Conservation (phyloP, 2,113 vertebrate species). For the Cheirogaleus medius region DNA sequence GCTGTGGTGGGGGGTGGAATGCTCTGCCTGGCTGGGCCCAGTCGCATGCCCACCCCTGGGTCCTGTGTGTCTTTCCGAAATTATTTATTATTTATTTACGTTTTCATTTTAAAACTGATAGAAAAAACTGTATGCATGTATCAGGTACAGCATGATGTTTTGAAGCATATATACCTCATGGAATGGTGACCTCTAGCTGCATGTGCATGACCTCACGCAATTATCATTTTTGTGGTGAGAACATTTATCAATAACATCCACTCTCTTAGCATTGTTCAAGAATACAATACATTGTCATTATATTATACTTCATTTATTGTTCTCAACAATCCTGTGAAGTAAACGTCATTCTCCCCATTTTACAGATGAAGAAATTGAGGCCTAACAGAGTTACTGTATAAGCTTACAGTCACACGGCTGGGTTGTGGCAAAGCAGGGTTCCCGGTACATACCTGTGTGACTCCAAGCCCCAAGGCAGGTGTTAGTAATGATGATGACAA, state of each 20-base stretch:
- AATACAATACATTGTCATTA: not conserved
- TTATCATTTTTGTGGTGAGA: not conserved
- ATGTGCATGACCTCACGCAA: not conserved
- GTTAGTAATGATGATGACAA: not conserved
- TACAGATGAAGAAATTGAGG: not conserved
- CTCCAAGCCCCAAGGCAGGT: not conserved
- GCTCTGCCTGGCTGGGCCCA: no score
- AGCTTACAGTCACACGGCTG: not conserved
- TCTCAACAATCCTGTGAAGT: not conserved
- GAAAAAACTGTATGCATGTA: not conserved
- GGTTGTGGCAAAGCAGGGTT: not conserved
- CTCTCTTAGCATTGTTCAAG: not conserved
- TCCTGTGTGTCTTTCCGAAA: not conserved
- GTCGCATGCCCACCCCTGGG: no score
- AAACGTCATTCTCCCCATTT: not conserved
- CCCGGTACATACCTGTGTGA: not conserved
- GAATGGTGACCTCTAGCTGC: not conserved
- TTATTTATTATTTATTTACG: not conserved
- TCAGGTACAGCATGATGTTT: not conserved
- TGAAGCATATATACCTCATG: not conserved
- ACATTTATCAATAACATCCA: not conserved
- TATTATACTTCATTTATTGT: not conserved
- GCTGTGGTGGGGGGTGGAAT: no score
- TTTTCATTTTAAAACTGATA: not conserved
- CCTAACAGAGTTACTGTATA: not conserved